Evolutionary conservation across 2,888 invertebrate genomes (phyloP).

Genomic region (Aphodius granarius): DNA sequence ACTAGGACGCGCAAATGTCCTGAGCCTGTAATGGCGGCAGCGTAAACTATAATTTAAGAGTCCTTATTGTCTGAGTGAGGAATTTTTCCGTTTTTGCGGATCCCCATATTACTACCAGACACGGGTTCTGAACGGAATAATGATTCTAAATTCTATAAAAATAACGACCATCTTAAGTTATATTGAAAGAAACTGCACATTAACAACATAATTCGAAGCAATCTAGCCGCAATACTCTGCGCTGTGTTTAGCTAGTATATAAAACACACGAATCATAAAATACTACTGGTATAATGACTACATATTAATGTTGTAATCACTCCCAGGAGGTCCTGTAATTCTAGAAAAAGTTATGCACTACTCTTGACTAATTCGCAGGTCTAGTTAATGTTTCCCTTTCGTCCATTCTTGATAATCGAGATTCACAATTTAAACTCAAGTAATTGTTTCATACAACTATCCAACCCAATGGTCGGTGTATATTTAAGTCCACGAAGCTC

Average conservation of each 20-base stretch:
- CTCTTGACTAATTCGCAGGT: not conserved
- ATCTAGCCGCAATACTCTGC: not conserved
- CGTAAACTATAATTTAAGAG: not conserved
- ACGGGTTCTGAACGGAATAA: not conserved
- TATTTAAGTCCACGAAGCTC: slow-evolving; percentile 34
- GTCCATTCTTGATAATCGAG: no score
- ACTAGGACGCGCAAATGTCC: slow-evolving; percentile 14
- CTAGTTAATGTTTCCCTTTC: no score
- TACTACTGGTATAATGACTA: not conserved
- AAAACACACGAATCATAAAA: not conserved
- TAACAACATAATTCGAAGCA: not conserved
- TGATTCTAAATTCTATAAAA: not conserved
- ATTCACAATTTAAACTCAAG: not conserved
- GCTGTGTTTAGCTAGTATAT: not conserved
- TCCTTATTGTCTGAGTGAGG: not conserved
- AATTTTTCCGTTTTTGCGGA: not conserved
- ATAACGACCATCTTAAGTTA: not conserved
- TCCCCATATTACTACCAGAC: not conserved
- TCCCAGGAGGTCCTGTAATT: not conserved
- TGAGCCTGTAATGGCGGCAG: not conserved
- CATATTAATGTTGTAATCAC: not conserved
- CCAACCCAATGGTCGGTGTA: not conserved
- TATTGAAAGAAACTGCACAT: not conserved
- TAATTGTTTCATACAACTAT: not conserved
- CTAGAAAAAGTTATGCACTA: not conserved